Base-by-base conservation (phyloP, 2,797 vertebrate species). In the Crenuchus spilurus region DNA sequence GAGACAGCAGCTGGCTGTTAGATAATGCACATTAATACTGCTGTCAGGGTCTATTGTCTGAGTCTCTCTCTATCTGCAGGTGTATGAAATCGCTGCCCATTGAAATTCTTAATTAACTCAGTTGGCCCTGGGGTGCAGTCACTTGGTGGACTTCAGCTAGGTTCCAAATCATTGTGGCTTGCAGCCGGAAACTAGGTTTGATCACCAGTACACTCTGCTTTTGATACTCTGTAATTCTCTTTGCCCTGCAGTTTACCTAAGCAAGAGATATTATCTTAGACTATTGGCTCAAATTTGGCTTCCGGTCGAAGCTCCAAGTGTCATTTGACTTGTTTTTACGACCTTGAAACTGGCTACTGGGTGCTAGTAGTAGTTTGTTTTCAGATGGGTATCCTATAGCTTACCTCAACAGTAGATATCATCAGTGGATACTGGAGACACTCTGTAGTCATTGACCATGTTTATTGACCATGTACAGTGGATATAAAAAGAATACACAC, bases 11-110 rank as follows among this genome's bases (percentile, higher is more conserved):
- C 85, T 84, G 85, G 79, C 65, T 86, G 87, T 84, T 82, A 83
- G 83, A 80, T 89, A 88, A 89, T 88, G 83, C 88, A 85, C 86
- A 87, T 80, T 89, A 87, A 89, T 90, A 85, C 84, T 80, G 81
- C 86, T 86, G 84, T 91, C 89, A 85, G 86, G 76, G 76, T 81
- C 84, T 82, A 83, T 89, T 91, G 88, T 92, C 84, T 85, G 2
- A 30, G 13, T 28, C 24, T 16, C 51, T 39, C 65, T 44, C 57
- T 55, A 16, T 57, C 31, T 31, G 70, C 85, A 87, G 86, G 89
- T 90, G 48, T 54, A 16, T 54, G 26, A 54, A 88, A 91, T 89
- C 84, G n/a, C 68, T 60, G 5, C 6, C 30, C n/a, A 14, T 70
- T 35, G 72, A 88, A 86, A 85, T 80, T 33, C 80, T 84, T 91